Evolutionary conservation across 2,797 vertebrate genomes (phyloP).

Genomic region (Chaetophractus vellerosus): DNA sequence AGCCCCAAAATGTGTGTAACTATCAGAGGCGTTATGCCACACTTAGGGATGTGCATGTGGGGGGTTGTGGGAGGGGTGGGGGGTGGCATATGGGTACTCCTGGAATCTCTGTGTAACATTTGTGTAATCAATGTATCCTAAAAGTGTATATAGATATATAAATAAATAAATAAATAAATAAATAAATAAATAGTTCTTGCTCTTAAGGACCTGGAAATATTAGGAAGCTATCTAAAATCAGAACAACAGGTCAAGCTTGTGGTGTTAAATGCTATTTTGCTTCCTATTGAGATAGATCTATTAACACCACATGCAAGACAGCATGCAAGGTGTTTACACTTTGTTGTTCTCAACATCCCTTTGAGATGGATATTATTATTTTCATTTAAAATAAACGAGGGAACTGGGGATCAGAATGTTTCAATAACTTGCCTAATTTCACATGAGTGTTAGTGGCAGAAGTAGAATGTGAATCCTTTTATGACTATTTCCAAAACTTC

Average conservation of each 20-base stretch:
- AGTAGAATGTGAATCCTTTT: constrained; percentile 8
- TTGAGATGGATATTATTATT: background rate
- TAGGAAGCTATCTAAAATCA: background rate
- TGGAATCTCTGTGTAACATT: too few relatives aligned
- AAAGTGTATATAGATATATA: too few relatives aligned
- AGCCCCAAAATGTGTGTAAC: too few relatives aligned
- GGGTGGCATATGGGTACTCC: too few relatives aligned
- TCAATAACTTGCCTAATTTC: constrained; percentile 1
- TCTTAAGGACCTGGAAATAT: background rate
- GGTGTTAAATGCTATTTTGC: background rate
- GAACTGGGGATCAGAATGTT: background rate
- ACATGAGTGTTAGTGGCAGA: background rate
- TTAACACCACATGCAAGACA: background rate
- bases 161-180: too few relatives aligned
- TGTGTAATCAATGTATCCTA: too few relatives aligned
- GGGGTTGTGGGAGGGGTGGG: too few relatives aligned
- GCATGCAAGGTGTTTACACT: background rate
- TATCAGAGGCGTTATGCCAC: too few relatives aligned
- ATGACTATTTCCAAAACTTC: background rate
- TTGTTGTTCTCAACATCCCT: background rate
- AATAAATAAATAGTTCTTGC: constrained; percentile 27
- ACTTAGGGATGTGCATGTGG: too few relatives aligned
- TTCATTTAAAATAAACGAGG: background rate
- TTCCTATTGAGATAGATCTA: background rate
- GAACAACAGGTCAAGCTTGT: background rate